Conservation (phyloP, 2,888 invertebrate genomes). For the Patella depressa region DNA sequence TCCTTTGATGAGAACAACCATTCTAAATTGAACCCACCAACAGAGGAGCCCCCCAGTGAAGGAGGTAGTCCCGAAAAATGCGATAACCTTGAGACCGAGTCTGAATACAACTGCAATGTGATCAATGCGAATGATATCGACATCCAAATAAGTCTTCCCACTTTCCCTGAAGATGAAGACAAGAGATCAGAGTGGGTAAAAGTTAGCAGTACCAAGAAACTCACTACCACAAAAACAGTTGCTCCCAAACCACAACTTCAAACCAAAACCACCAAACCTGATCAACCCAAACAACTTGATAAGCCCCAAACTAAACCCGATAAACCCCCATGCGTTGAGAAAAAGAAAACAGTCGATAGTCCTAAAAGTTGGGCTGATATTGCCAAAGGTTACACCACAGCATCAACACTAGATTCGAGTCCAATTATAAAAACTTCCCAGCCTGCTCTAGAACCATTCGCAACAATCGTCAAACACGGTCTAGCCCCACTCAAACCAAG, state of each 20-base stretch:
- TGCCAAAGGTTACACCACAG: conserved; percentile 21
- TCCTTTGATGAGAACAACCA: neutral
- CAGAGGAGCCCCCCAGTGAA: neutral
- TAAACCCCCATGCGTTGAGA: neutral
- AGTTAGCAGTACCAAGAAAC: neutral
- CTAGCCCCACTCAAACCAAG: neutral
- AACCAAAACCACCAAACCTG: neutral
- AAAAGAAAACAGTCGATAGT: neutral
- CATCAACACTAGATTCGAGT: neutral
- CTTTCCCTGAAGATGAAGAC: neutral
- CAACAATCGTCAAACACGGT: neutral
- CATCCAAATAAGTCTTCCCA: too few relatives aligned
- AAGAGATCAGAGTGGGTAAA: neutral
- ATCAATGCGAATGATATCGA: too few relatives aligned
- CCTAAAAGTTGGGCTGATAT: conserved; percentile 40
- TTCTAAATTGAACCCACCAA: neutral
- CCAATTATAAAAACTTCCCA: neutral
- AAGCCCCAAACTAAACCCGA: neutral
- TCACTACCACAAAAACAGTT: neutral
- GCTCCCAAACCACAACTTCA: neutral
- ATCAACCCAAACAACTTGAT: neutral
- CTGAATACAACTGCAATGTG: neutral
- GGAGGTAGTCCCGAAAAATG: neutral
- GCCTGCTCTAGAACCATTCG: neutral
- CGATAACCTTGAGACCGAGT: neutral